Conservation (phyloP, 2,797 vertebrate species). For the Siniperca undulata region DNA sequence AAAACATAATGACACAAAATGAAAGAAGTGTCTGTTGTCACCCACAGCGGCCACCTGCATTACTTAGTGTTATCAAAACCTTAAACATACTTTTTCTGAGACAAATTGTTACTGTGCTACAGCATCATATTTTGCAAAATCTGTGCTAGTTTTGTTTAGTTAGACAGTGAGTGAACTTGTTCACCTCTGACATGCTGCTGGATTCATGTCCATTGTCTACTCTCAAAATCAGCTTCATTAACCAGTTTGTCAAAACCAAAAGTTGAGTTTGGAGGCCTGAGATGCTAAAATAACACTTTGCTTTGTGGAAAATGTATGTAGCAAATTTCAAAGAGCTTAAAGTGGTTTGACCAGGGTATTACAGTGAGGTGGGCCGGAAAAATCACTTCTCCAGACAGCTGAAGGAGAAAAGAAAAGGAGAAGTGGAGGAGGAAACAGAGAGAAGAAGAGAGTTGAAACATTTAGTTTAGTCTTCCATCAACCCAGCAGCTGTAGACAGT, state of each 20-base stretch:
- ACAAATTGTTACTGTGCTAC: background rate
- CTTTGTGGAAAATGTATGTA: constrained; percentile 56
- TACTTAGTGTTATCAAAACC: background rate
- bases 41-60: background rate
- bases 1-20: constrained; percentile 16
- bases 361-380: constrained; percentile 33
- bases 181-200: constrained; percentile 17
- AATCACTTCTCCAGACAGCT: constrained; percentile 61
- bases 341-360: constrained; percentile 31
- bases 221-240: constrained; percentile 29
- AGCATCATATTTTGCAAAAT: background rate
- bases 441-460: background rate
- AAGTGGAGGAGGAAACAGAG: background rate
- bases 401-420: constrained; percentile 7
- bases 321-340: constrained; percentile 59
- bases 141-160: background rate
- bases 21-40: background rate
- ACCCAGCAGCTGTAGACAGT: constrained; percentile 48
- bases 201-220: background rate
- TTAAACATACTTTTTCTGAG: background rate
- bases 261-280: constrained; percentile 20
- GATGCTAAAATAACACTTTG: constrained; percentile 50
- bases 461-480: background rate
- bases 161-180: constrained; percentile 19
- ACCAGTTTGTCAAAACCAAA: constrained; percentile 31